Base-by-base conservation (phyloP, 1,140 invertebrate species). In the Phthorimaea operculella region DNA sequence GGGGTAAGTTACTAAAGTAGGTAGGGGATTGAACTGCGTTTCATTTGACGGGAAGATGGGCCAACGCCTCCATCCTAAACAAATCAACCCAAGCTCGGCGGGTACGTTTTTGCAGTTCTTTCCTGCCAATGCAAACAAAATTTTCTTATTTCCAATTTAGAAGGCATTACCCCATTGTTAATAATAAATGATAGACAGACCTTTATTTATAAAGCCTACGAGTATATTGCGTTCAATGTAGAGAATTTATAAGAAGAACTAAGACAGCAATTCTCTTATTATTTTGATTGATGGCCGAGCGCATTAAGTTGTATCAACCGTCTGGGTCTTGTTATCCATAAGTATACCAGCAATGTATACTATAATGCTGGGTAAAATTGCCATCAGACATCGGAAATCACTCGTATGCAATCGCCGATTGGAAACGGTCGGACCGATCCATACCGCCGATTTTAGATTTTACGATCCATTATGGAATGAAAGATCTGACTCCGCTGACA, bases 371-470 rank as follows among this genome's bases (percentile, higher is more conserved):
- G 21, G 21, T 10, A 39, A 64, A 67, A 72, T 74, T 74, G 65
- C 67, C 58, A 74, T 74, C 68, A 72, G 64, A 72, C 67, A 64
- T 71, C 71, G 74, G 74, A 79, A 74, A 76, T 78, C 66, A 70
- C 63, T 59, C 61, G 64, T 68, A 60, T 64, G 66, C 64, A 68
- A 72, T 67, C 66, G 62, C 59, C 60, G 59, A 76, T 75, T 63
- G 74, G 68, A 74, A 75, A 68, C 66, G 66, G 56, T 64, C 59
- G 58, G 64, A 55, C 50, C 55, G 60, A 59, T 63, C 58, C 56
- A 34, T 28, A 28, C 5, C 4, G 15, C 28, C 34, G 54, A 61
- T 61, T 59, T 58, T 45, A 52, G 54, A 60, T 56, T 60, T 58
- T 58, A 54, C 49, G 59, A 56, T 56, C 42, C 21, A 57, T 47